Evolutionary conservation across 2,888 invertebrate genomes (phyloP), one percentile per base, ranked within the genome.

Genomic region (Cephus rjabovi): DNA sequence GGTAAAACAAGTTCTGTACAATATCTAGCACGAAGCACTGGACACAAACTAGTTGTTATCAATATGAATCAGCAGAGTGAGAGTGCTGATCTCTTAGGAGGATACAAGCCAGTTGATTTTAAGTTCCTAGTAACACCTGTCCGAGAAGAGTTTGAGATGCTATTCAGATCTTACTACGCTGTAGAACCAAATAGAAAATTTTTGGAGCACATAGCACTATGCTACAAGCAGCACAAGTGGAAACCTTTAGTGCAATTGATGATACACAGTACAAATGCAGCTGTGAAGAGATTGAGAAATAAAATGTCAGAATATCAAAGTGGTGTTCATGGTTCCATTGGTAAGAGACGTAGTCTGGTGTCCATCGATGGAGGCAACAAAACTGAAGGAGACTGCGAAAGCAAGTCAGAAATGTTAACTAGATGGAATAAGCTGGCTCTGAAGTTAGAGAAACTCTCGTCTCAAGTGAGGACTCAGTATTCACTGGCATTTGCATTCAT

Each of bases 61-160:
- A 99, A 99, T 90, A 97, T 99, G 97, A 99, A 99, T 89, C 99
- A 99, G 89, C 99, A 99, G 89, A 99, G 98, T 74, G 99, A 99
- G 92, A 97, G 97, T 12, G 96, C 98, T 0, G 99, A 99, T 93
- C 93, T 99, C 69, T 93, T 99, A 0, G 99, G 99, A 78, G 99
- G 99, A 81, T 97, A 97, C 89, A 99, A 99, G 91, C 99, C 99
- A 0, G 97, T 99, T 0, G 98, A 99, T 90, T 91, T 98, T 15
- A 96, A 96, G 87, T 95, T 95, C 86, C 93, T 98, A 0, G 94
- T 99, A 35, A 93, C 94, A 75, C 98, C 98, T 0, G 93, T 99
- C 71, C 94, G 95, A 86, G 94, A 94, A 69, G 96, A 97, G 86
- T 99, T 98, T 90, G 96, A 98, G 89, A 90, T 94, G 6, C 90